Evolutionary conservation across 2,113 vertebrate genomes (phyloP), one percentile per base, ranked within the genome.

Genomic region (Microcebus lehilahytsara): DNA sequence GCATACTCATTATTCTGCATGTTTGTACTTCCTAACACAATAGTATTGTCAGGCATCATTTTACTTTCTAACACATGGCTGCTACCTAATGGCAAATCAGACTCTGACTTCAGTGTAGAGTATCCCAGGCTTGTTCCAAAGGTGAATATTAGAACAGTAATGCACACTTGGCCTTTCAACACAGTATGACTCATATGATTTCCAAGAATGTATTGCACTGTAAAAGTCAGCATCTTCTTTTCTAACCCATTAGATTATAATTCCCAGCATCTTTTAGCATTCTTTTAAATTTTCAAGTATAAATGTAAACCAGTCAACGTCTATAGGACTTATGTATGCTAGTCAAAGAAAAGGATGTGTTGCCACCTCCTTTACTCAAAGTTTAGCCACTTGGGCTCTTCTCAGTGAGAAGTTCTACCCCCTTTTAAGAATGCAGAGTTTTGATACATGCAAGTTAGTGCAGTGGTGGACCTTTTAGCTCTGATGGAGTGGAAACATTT

Each of bases 201-300:
- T 79, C 89, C 23, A 90, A 79, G 64, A 80, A 49, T 60, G 11
- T 53, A 23, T 46, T 37, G 7, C 37, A 25, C 71, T 89, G 9
- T 72, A 58, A 85, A 78, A 95, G 77, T 77, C 51, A 30, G 58
- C 30, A 58, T 81, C 49, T 30, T 69, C n/a, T 89, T 66, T 92
- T 64, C 34, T 94, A 51, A 92, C 9, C 66, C 34, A 86, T 89
- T 78, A 74, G 37, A 30, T 71, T 90, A 56, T 51, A 32, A 60
- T 90, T 71, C 79, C 64, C 60, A 90, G 46, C 37, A 72, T 71
- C n/a, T 96, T 17, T 93, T 75, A 87, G 4, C 40, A 10, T 74
- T 97, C 78, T 86, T 97, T 93, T 64, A 49, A 83, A 78, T 19
- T 66, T 89, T 85, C 9, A 27, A n/a, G 34, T 80, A 64, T 9